phyloP scores from a whole-genome alignment of 1,140 invertebrate genomes.

The Ladona fulva region DNA sequence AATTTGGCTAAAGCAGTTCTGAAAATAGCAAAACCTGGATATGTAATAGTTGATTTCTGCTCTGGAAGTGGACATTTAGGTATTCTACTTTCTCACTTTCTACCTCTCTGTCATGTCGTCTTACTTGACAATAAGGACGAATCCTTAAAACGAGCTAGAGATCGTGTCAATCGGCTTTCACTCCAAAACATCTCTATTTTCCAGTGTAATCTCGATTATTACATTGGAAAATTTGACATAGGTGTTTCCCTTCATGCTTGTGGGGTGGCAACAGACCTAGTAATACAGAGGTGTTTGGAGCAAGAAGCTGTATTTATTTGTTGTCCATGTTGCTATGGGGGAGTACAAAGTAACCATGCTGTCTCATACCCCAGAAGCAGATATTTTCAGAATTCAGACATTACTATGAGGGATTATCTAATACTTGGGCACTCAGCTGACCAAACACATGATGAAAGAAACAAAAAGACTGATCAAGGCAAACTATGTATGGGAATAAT shows the following conservation, averaged over 20 bases:
- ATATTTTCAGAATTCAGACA: slow-evolving; percentile 37
- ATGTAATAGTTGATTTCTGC: slow-evolving; percentile 87
- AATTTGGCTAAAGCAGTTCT: slow-evolving; percentile 74
- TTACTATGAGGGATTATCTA: slow-evolving; percentile 58
- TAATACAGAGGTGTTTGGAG: slow-evolving; percentile 71
- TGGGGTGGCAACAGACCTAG: slow-evolving; percentile 88
- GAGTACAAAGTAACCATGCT: slow-evolving; percentile 61
- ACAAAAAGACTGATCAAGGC: slow-evolving; percentile 60
- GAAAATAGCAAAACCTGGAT: slow-evolving; percentile 46
- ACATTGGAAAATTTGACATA: slow-evolving; percentile 58
- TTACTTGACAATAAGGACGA: slow-evolving; percentile 90
- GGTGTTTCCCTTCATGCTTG: slow-evolving; percentile 87
- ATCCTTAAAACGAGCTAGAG: slow-evolving; percentile 64
- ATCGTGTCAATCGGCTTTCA: slow-evolving; percentile 55
- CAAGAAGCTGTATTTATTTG: slow-evolving; percentile 73
- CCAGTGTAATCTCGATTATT: slow-evolving; percentile 83
- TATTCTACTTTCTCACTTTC: slow-evolving; percentile 67
- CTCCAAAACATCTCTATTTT: slow-evolving; percentile 70
- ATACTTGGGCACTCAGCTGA: slow-evolving; percentile 81
- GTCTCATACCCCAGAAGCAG: slow-evolving; percentile 61
- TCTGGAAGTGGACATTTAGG: slow-evolving; percentile 88
- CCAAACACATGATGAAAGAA: slow-evolving; percentile 68
- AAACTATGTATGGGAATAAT: slow-evolving; percentile 77
- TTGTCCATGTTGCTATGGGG: slow-evolving; percentile 93
- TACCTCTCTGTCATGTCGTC: slow-evolving; percentile 66